Conservation (phyloP, 2,888 invertebrate species). For the Pristionchus maxplancki region DNA sequence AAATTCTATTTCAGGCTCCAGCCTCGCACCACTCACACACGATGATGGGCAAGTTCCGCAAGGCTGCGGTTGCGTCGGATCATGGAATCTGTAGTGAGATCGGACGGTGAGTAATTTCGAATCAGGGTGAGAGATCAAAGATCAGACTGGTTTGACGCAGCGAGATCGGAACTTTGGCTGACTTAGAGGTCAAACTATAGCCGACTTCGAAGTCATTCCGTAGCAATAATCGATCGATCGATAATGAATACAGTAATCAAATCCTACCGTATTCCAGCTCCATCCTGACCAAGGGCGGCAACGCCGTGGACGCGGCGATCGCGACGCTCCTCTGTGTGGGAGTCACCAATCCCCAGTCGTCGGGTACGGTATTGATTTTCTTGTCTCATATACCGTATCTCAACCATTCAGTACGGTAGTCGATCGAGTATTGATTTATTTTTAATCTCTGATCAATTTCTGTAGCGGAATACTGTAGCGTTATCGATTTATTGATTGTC, state of each 20-base stretch:
- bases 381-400: constrained; percentile 69
- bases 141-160: no score
- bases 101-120: constrained; percentile 47
- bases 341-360: constrained; percentile 87
- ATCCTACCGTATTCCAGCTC: constrained; percentile 77
- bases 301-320: constrained; percentile 89
- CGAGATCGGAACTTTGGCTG: no score
- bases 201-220: not conserved
- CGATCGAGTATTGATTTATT: not conserved
- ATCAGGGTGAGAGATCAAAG: not conserved
- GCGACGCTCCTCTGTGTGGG: constrained; percentile 91
- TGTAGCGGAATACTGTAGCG: no score
- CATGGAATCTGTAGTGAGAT: constrained; percentile 67
- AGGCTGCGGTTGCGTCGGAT: constrained; percentile 71
- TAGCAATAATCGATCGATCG: not conserved
- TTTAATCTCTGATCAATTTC: not conserved
- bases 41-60: constrained; percentile 55
- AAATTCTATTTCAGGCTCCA: not conserved
- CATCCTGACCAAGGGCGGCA: constrained; percentile 74
- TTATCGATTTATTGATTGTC: no score
- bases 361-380: constrained; percentile 89
- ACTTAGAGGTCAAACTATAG: not conserved
- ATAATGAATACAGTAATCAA: no score
- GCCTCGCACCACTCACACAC: constrained; percentile 2
- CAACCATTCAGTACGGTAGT: constrained; percentile 86